A percentile compares a stretch with the other conserved stretches of the same genome.
These are phyloP conservation scores for Azorinus chamasolen DNA, from an alignment of 2,888 invertebrate genomes.

Conservation along the genomic window DNA sequence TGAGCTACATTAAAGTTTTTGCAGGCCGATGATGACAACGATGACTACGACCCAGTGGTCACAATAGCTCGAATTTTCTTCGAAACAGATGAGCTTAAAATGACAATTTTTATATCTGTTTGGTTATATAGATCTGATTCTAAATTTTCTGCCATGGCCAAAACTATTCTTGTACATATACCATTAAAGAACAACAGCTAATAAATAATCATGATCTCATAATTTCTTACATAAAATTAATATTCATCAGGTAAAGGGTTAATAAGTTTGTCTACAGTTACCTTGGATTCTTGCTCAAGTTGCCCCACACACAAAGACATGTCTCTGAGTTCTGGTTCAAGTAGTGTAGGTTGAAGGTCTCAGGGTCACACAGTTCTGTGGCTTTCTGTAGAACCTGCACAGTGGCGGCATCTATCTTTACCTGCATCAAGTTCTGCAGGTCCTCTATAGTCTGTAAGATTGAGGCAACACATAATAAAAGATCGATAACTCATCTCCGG, in stretches of 20 bases:
- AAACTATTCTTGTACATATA: no score
- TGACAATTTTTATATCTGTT: no score
- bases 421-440: constrained; percentile 81
- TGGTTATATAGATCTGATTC: no score
- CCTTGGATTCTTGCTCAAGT: constrained; percentile 86
- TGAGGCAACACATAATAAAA: neutral
- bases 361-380: constrained; percentile 80
- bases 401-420: constrained; percentile 83
- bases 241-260: neutral
- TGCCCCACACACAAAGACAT: constrained; percentile 85
- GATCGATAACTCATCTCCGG: neutral
- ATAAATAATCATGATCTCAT: no score
- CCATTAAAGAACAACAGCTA: no score
- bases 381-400: constrained; percentile 82
- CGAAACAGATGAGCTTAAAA: no score
- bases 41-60: no score
- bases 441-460: constrained; percentile 77
- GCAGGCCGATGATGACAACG: no score
- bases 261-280: constrained; percentile 47
- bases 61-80: no score
- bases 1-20: no score
- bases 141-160: no score
- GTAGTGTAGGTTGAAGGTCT: constrained; percentile 85
- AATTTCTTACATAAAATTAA: no score
- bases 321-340: constrained; percentile 78